Evolutionary conservation across 2,113 vertebrate genomes (phyloP).

Genomic region (Microtus ochrogaster): DNA sequence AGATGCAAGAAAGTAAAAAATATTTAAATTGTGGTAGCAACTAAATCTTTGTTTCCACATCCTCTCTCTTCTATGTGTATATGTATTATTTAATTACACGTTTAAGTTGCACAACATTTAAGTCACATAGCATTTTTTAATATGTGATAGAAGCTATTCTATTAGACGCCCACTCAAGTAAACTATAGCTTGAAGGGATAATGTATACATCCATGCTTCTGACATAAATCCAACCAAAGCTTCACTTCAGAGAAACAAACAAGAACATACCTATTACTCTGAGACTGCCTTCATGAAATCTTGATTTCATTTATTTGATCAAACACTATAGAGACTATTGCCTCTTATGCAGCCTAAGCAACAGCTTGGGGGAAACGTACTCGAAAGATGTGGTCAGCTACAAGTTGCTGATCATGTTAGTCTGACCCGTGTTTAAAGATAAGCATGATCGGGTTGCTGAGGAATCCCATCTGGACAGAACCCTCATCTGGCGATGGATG

Average conservation of each 20-base stretch:
- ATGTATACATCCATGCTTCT: neutral
- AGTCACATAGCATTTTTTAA: neutral
- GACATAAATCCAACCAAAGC: neutral
- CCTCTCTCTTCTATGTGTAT: neutral
- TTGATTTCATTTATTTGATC: neutral
- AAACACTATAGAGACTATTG: neutral
- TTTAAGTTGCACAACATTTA: neutral
- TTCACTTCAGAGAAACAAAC: constrained; percentile 52
- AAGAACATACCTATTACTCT: constrained; percentile 42
- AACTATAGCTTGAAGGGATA: constrained; percentile 5
- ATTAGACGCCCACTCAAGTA: constrained; percentile 16
- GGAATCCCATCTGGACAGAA: no score
- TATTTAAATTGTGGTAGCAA: constrained; percentile 44
- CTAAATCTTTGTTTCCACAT: constrained; percentile 36
- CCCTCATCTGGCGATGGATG: no score
- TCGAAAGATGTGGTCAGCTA: neutral
- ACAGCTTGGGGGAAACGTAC: neutral
- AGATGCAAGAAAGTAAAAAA: constrained; percentile 46
- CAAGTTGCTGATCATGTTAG: neutral
- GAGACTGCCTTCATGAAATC: neutral
- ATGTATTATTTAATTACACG: neutral
- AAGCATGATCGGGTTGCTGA: no score
- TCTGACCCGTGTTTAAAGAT: neutral
- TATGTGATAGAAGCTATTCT: constrained; percentile 17
- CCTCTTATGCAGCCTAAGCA: neutral